Base-by-base conservation (phyloP, 2,888 invertebrate genomes). In the Andrena hattorfiana region DNA sequence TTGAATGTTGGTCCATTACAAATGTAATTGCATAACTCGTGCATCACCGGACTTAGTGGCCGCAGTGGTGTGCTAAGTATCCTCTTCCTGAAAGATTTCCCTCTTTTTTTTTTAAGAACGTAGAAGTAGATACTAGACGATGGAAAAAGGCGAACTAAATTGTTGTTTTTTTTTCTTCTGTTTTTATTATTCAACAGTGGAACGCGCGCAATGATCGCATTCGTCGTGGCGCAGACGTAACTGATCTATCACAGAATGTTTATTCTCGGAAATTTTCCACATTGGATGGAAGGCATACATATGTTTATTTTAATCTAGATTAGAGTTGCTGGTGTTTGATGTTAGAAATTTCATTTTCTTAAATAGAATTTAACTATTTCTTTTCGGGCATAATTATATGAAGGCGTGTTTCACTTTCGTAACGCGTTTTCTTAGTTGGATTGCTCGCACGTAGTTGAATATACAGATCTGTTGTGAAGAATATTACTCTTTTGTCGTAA, bases 1-100 rank as follows among this genome's bases (percentile, higher is more conserved):
- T 68, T 83, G 78, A 78, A 74, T 84, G 81, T 82, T 87, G 80
- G 81, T 64, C 80, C 81, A 88, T 87, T 89, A 85, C 75, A 80
- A 83, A 87, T 85, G 77, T 86, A 85, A 86, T 89, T 88, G 84
- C 87, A 83, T 89, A 88, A 89, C 78, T 88, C 73, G 75, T 73
- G 49, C 72, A 70, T 35, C 68, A 54, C 23, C 30, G 78, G 83
- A 85, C 80, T 83, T 84, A 84, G 87, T 67, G 77, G 74, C 72
- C 81, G 70, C 8, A 77, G 63, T 66, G 16, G 49, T 77, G 80
- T 70, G 77, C 56, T 84, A 86, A 88, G 74, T 81, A 89, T 78
- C 72, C 72, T 85, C 88, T 88, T 88, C 88, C 88, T 88, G 60
- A 77, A 79, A 86, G 63, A 74, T 77, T 83, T 13, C 59, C 23